Conservation (phyloP, 2,113 vertebrate species). For the Otocyon megalotis region DNA sequence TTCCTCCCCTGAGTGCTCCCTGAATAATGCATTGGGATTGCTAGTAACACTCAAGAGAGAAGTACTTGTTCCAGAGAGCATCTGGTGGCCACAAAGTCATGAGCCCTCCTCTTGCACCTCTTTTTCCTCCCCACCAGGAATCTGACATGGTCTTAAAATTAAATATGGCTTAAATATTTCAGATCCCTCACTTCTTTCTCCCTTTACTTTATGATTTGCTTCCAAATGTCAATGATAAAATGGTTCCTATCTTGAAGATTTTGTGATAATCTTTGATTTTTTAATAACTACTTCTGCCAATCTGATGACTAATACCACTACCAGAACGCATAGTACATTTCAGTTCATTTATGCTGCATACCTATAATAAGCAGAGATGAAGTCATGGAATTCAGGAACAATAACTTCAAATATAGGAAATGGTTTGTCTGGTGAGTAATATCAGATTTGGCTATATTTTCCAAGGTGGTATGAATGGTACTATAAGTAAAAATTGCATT, state of each 20-base stretch:
- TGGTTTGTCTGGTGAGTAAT: not conserved
- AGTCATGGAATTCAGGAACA: not conserved
- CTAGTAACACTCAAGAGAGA: not conserved
- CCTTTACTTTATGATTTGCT: not conserved
- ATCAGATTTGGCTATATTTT: constrained; percentile 14
- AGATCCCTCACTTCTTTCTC: not conserved
- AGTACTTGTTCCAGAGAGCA: not conserved
- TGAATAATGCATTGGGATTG: too few relatives aligned
- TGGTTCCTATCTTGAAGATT: not conserved
- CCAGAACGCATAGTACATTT: not conserved
- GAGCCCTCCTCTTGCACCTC: not conserved
- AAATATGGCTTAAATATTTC: not conserved
- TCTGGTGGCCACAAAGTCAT: not conserved
- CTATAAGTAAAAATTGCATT: constrained; percentile 56
- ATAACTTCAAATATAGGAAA: not conserved
- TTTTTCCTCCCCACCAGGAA: not conserved
- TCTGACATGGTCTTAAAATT: not conserved
- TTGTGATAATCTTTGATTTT: not conserved
- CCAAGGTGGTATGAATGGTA: not conserved
- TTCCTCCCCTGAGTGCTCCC: fast-evolving
- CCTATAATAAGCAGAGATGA: not conserved
- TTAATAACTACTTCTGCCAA: not conserved
- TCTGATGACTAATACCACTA: not conserved
- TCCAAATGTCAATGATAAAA: not conserved
- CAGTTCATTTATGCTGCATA: not conserved